Percentiles rank a stretch among this genome's conserved stretches.
Evolutionary conservation across 2,797 vertebrate species (phyloP).

Genomic region (Australoheros facetus): DNA sequence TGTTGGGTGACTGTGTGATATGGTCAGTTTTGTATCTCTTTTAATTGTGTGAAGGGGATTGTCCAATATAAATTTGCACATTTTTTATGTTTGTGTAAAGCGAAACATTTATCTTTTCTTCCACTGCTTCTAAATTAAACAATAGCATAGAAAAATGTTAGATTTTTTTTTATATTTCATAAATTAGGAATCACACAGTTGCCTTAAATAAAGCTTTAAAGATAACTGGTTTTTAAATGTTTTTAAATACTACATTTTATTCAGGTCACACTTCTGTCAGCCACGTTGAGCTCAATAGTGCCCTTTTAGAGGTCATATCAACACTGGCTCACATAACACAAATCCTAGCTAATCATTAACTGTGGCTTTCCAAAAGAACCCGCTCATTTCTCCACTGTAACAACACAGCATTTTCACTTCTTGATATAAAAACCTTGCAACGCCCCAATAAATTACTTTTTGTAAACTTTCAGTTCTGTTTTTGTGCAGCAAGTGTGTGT

Average conservation of each 20-base stretch:
- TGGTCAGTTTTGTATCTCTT: background rate
- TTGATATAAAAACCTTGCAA: background rate
- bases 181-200: background rate
- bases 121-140: background rate
- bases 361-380: constrained; percentile 3
- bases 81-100: background rate
- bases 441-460: background rate
- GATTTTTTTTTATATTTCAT: background rate
- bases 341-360: constrained; percentile 70
- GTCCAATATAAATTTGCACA: fast-evolving
- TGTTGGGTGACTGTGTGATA: background rate
- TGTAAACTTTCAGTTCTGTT: background rate
- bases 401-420: background rate
- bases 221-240: background rate
- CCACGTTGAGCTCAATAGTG: constrained; percentile 18
- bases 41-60: background rate
- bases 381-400: background rate
- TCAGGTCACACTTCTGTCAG: background rate
- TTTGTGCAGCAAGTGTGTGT: background rate
- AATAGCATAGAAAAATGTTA: background rate
- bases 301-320: constrained; percentile 66
- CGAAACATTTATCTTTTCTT: background rate
- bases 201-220: background rate
- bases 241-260: background rate
- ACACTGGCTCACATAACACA: constrained; percentile 56